Evolutionary conservation across 1,140 invertebrate species (phyloP).

Genomic region (Ips nitidus): DNA sequence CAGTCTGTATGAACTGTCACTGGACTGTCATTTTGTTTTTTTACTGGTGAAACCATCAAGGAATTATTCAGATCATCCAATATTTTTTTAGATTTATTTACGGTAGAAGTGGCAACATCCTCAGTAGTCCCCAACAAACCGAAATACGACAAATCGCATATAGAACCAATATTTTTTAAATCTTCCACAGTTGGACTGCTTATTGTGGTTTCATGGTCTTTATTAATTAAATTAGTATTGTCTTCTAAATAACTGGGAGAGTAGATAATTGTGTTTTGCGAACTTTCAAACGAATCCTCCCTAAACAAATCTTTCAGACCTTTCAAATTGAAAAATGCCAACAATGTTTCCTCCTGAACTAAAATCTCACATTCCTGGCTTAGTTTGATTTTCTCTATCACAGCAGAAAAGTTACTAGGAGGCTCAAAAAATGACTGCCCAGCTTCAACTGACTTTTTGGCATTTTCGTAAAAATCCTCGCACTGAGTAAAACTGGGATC

Average conservation of each 20-base stretch:
- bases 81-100: too few relatives aligned
- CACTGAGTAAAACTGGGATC: too few relatives aligned
- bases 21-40: too few relatives aligned
- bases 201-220: background rate
- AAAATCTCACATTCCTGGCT: too few relatives aligned
- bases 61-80: too few relatives aligned
- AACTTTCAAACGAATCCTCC: slow-evolving; percentile 7
- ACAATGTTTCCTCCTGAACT: background rate
- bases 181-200: slow-evolving; percentile 11
- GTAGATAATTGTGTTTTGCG: slow-evolving; percentile 39
- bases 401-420: slow-evolving; percentile 35
- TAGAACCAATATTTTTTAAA: slow-evolving; percentile 27
- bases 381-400: slow-evolving; percentile 21
- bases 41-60: too few relatives aligned
- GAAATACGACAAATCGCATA: slow-evolving; percentile 45
- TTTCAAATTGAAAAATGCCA: slow-evolving; percentile 34
- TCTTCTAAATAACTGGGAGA: slow-evolving; percentile 8
- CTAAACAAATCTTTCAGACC: slow-evolving; percentile 31
- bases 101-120: too few relatives aligned
- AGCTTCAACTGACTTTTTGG: background rate
- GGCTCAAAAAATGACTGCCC: slow-evolving; percentile 31
- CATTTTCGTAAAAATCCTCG: too few relatives aligned
- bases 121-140: background rate
- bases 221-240: background rate
- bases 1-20: too few relatives aligned